Evolutionary conservation across 2,797 vertebrate species (phyloP), one percentile per base, ranked within the genome.

Genomic region (Pteropus rufus): DNA sequence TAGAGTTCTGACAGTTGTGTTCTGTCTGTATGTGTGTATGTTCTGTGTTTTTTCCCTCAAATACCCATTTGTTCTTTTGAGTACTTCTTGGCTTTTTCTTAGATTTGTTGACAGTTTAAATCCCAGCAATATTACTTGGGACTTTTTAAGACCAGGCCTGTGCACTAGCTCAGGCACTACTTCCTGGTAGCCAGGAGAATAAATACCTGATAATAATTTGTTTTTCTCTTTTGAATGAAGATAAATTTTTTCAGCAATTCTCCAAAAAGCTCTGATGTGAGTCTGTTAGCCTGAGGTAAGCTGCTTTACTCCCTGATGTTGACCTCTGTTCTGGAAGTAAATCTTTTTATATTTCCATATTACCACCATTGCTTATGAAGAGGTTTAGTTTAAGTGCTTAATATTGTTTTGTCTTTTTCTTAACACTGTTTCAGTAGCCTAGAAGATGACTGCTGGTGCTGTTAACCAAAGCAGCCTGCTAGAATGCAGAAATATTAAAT

Each of bases 141-240:
- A 89, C 52, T 89, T 95, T 92, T 91, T 93, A 85, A 64, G 60
- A 93, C 64, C 73, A 94, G 88, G 41, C 79, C 64, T 82, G 14
- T 93, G 69, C 34, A 69, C 21, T 96, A 92, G 64, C 88, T 89
- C 70, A 92, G 85, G 60, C 44, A 62, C 72, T 97, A 60, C 80
- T 90, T 93, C 92, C 95, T 96, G 9, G 92, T 96, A 96, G 64
- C 21, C 62, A 96, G 95, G 80, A 95, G 65, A 94, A 91, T 79
- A 79, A 94, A 94, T 96, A 86, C 89, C 41, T 96, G 95, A 94
- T 93, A 95, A 97, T 93, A 94, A 95, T 96, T 92, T 97, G 85
- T 96, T 97, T 95, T 97, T 97, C 93, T 97, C 89, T 98, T 97
- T 97, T 97, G 97, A 97, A 94, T 95, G 92, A 97, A 97, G 92